Conservation (phyloP, 2,797 vertebrate genomes). For the Threskiornis aethiopicus region DNA sequence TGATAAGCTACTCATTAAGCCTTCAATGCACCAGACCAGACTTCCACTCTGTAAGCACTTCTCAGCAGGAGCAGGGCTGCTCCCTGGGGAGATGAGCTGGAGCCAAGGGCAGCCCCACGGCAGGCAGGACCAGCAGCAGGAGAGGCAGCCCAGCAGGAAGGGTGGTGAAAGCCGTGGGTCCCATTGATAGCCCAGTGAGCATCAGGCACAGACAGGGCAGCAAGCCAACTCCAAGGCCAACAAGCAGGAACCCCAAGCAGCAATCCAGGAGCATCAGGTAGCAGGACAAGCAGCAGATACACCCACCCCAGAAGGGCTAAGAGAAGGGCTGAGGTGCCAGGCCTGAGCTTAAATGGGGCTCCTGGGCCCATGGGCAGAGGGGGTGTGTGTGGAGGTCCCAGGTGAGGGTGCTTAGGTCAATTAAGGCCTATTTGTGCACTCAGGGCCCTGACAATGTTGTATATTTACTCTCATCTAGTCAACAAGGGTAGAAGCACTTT, state of each 20-base stretch:
- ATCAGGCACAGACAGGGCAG: too few relatives aligned
- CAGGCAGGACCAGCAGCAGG: not conserved
- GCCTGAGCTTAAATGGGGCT: not conserved
- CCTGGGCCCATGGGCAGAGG: not conserved
- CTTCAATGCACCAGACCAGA: not conserved
- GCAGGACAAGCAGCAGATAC: not conserved
- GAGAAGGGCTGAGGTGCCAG: fast-evolving
- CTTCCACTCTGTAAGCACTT: not conserved
- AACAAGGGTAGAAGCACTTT: not conserved
- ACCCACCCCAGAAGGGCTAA: not conserved
- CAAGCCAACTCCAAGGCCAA: not conserved
- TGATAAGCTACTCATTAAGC: not conserved
- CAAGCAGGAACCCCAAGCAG: not conserved
- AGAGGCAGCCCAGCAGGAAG: not conserved
- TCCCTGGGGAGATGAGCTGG: not conserved
- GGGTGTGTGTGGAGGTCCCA: not conserved
- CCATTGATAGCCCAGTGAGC: not conserved
- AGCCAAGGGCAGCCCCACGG: not conserved
- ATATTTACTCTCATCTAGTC: not conserved
- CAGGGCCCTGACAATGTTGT: not conserved
- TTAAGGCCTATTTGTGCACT: not conserved
- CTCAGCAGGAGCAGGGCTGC: not conserved
- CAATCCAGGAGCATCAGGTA: not conserved
- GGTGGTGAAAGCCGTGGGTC: fast-evolving
- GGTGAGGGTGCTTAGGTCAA: not conserved